Percentiles rank a stretch among this genome's conserved stretches.
Conservation (phyloP, 2,797 vertebrate species). For the Gila robusta region DNA sequence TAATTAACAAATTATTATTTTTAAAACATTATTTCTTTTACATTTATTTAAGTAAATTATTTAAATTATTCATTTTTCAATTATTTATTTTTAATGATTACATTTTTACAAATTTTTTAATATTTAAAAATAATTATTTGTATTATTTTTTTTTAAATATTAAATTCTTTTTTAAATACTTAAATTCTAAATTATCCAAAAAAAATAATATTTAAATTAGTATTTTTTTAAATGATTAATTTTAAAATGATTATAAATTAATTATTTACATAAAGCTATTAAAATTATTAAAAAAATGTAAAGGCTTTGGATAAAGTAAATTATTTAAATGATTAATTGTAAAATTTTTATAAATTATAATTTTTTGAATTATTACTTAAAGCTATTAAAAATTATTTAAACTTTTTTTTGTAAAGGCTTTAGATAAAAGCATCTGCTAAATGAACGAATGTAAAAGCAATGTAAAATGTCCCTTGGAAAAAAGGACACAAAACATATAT, state of each 20-base stretch:
- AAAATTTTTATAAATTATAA: not conserved
- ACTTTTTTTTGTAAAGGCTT: not conserved
- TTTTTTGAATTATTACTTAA: not conserved
- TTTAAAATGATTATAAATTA: too few species aligned
- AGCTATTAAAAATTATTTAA: not conserved
- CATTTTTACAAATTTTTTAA: fast-evolving
- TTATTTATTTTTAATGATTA: not conserved
- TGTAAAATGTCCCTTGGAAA: not conserved
- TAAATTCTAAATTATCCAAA: too few species aligned
- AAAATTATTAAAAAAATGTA: too few species aligned
- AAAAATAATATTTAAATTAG: too few species aligned
- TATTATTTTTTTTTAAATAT: too few species aligned
- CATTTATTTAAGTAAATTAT: not conserved
- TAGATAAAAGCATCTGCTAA: not conserved
- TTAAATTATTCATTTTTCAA: not conserved
- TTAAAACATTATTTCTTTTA: not conserved
- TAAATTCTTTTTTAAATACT: too few species aligned
- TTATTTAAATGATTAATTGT: not conserved
- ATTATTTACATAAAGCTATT: too few species aligned
- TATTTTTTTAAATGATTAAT: too few species aligned
- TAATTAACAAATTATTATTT: not conserved
- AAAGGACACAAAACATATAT: not conserved
- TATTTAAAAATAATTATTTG: not conserved
- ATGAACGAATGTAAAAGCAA: not conserved
- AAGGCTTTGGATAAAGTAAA: not conserved